Evolutionary conservation across 2,797 vertebrate genomes (phyloP).

Genomic region (Chanos chanos): DNA sequence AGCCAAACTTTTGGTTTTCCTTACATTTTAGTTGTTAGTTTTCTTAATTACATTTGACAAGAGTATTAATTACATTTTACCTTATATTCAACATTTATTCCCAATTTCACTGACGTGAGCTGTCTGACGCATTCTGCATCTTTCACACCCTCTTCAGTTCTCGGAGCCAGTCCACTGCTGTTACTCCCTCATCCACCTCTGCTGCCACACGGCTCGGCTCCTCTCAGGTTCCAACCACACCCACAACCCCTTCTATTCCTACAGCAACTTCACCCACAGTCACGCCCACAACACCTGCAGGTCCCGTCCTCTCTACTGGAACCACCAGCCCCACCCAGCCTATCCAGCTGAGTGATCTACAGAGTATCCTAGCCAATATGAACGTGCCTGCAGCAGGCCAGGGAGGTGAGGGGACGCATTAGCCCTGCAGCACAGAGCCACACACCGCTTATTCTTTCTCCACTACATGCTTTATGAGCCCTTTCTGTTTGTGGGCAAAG

Average conservation of each 20-base stretch:
- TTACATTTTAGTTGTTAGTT: no score
- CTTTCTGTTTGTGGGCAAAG: no score
- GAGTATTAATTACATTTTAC: no score
- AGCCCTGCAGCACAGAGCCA: neutral
- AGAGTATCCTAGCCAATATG: constrained; percentile 95
- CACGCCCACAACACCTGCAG: constrained; percentile 75
- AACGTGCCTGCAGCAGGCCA: constrained; percentile 83
- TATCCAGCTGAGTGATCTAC: constrained; percentile 96
- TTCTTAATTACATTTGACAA: no score
- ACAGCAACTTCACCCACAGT: constrained; percentile 71
- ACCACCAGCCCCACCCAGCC: constrained; percentile 83
- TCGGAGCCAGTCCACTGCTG: constrained; percentile 86
- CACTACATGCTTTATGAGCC: no score
- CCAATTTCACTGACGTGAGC: no score
- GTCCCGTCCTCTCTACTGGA: constrained; percentile 69
- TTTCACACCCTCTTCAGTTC: constrained; percentile 62
- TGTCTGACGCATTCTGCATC: no score
- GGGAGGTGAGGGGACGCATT: constrained; percentile 67
- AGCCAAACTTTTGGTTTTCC: no score
- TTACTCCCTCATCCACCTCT: constrained; percentile 80
- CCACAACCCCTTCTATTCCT: constrained; percentile 63
- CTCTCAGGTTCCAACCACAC: constrained; percentile 61
- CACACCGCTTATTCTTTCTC: neutral
- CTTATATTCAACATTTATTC: no score
- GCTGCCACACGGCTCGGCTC: constrained; percentile 57